Percentiles rank a stretch among this genome's conserved stretches.
These are phyloP conservation scores for Pseudolaguvia tuberculata DNA, from an alignment of 2,113 vertebrate genomes.

Conservation along the genomic window DNA sequence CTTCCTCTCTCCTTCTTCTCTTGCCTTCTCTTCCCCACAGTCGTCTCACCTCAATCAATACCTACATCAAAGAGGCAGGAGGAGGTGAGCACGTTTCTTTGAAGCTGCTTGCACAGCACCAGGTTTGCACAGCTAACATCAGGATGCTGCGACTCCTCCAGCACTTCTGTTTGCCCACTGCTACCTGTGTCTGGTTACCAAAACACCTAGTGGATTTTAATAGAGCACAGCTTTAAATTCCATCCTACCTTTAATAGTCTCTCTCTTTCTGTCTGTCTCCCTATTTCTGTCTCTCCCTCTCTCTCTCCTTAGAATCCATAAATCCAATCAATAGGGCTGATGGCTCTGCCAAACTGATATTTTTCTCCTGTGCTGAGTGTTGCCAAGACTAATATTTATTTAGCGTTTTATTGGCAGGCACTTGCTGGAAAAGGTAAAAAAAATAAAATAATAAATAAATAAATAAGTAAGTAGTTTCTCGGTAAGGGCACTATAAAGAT, in stretches of 20 bases:
- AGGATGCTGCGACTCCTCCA: conserved; percentile 67
- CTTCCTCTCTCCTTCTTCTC: conserved; percentile 32
- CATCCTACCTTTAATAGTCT: conserved; percentile 34
- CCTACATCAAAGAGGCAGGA: conserved; percentile 72
- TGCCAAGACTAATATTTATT: conserved; percentile 85
- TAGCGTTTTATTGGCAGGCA: conserved; percentile 66
- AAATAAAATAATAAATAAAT: conserved; percentile 25
- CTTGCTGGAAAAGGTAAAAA: conserved; percentile 55
- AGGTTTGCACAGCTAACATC: conserved; percentile 76
- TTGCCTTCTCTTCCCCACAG: conserved; percentile 51
- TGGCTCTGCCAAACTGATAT: conserved; percentile 69
- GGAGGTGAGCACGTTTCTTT: conserved; percentile 76
- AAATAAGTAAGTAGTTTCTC: conserved; percentile 41
- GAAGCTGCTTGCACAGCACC: conserved; percentile 75
- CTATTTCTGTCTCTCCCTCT: conserved; percentile 44
- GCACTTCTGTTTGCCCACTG: conserved; percentile 74
- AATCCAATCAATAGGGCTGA: conserved; percentile 69
- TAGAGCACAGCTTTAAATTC: conserved; percentile 57
- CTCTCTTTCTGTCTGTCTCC: background rate
- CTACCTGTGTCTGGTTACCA: conserved; percentile 79
- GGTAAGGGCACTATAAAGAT: conserved; percentile 49
- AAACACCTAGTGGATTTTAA: conserved; percentile 76
- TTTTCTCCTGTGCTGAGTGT: conserved; percentile 63
- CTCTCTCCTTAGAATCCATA: conserved; percentile 69
- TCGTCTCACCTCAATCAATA: conserved; percentile 67